Evolutionary conservation across 2,113 vertebrate species (phyloP), one percentile per base, ranked within the genome.

Genomic region (Colius striatus): DNA sequence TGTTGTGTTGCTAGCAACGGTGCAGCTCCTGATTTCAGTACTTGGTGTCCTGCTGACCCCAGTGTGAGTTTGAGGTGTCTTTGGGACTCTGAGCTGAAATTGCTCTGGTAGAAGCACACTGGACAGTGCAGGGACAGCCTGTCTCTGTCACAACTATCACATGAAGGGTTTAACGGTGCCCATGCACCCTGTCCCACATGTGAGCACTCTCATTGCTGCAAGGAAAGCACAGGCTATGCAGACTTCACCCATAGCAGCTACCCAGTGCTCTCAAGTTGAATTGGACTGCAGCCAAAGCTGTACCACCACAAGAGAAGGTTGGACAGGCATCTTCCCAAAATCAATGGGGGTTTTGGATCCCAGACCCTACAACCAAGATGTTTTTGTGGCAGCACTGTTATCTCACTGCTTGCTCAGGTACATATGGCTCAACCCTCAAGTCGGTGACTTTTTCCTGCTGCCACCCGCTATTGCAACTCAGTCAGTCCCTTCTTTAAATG

Each of bases 171-270:
- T 53, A 36, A 14, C 2, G 2, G 36, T 0, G 3, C 34, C 38
- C 0, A 1, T 1, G 3, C 53, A 43, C 58, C n/a, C 47, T 18
- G 47, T 55, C 71, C 70, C 3, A 0, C 5, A 29, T 0, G 1
- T 5, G 19, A 29, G n/a, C 0, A 1, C n/a, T 20, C 51, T 43
- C 54, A 27, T 34, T 1, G 1, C 30, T 27, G 18, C 0, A 1
- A 73, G 77, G 34, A 36, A 47, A 62, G 41, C 14, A 34, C 32
- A 15, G 23, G 38, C 43, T 73, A 32, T 32, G 23, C 48, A 47
- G 45, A 26, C 25, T 21, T 87, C 29, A 53, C 32, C 21, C 1
- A 0, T 26, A 41, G 50, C 2, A 0, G 43, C 29, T 21, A 45
- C 41, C 17, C 2, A 2, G 7, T 27, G 6, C 13, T 67, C 61